Percentiles rank a stretch among this genome's conserved stretches.
phyloP scores from a whole-genome alignment of 2,797 vertebrate species.

The Schizopygopsis pylzovi region DNA sequence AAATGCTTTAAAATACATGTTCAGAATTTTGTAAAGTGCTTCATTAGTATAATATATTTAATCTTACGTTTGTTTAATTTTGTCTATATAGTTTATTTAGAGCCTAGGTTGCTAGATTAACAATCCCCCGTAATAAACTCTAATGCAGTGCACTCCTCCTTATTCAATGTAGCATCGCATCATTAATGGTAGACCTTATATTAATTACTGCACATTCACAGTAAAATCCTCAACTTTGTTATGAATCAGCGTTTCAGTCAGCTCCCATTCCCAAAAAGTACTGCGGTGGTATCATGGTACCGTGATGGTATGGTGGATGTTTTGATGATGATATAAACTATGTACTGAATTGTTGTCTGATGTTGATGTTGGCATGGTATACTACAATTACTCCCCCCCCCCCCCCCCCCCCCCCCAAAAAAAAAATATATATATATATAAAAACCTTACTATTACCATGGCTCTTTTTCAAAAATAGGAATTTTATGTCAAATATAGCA shows the following conservation, averaged over 20 bases:
- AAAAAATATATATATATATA: too few relatives aligned
- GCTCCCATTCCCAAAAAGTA: background rate
- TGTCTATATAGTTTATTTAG: background rate
- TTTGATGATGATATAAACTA: background rate
- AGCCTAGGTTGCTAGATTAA: background rate
- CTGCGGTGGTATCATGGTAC: background rate
- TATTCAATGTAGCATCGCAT: background rate
- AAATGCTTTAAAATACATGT: background rate
- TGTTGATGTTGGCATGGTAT: too few relatives aligned
- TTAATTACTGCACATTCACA: background rate
- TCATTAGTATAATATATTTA: background rate
- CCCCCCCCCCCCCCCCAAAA: background rate
- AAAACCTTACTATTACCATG: background rate
- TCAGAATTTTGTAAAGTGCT: background rate
- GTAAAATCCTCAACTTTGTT: background rate
- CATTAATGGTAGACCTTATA: background rate
- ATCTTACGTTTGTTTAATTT: background rate
- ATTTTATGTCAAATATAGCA: background rate
- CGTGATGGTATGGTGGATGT: background rate
- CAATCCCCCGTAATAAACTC: constrained; percentile 6
- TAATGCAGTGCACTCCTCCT: background rate
- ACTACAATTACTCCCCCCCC: background rate
- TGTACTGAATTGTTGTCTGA: background rate
- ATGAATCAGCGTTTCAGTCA: background rate
- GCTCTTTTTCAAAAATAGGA: too few relatives aligned